These are phyloP conservation scores for Leptogaster cylindrica DNA, from an alignment of 2,888 invertebrate species.

Conservation along the genomic window DNA sequence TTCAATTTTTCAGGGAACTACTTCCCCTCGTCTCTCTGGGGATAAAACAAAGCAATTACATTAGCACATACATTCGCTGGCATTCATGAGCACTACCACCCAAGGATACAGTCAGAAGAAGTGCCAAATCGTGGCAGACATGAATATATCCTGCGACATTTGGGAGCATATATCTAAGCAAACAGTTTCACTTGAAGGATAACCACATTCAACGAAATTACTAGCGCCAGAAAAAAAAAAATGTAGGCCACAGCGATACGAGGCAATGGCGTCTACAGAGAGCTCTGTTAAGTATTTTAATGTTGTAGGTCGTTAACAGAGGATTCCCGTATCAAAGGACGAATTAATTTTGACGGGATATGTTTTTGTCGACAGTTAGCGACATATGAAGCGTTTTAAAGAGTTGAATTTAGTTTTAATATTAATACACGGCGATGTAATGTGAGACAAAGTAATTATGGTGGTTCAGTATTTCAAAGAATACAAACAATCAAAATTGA, in stretches of 20 bases:
- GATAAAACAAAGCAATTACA: slow-evolving; percentile 52
- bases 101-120: slow-evolving; percentile 40
- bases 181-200: slow-evolving; percentile 38
- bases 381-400: no score
- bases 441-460: no score
- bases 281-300: slow-evolving; percentile 2
- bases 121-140: slow-evolving; percentile 41
- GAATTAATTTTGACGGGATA: slow-evolving; percentile 4
- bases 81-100: slow-evolving; percentile 48
- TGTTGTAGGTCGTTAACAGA: slow-evolving; percentile 11
- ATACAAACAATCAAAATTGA: no score
- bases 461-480: no score
- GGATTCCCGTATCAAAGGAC: not conserved
- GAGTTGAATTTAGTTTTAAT: no score
- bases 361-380: not conserved
- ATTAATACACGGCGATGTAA: no score
- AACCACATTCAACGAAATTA: slow-evolving; percentile 28
- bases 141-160: slow-evolving; percentile 24
- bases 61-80: slow-evolving; percentile 51
- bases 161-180: slow-evolving; percentile 23
- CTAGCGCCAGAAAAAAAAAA: slow-evolving; percentile 20
- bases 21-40: slow-evolving; percentile 43
- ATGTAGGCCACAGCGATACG: slow-evolving; percentile 2
- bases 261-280: slow-evolving; percentile 15
- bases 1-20: slow-evolving; percentile 49